These are phyloP conservation scores for Dermochelys coriacea DNA, from an alignment of 2,797 vertebrate genomes.

Conservation along the genomic window DNA sequence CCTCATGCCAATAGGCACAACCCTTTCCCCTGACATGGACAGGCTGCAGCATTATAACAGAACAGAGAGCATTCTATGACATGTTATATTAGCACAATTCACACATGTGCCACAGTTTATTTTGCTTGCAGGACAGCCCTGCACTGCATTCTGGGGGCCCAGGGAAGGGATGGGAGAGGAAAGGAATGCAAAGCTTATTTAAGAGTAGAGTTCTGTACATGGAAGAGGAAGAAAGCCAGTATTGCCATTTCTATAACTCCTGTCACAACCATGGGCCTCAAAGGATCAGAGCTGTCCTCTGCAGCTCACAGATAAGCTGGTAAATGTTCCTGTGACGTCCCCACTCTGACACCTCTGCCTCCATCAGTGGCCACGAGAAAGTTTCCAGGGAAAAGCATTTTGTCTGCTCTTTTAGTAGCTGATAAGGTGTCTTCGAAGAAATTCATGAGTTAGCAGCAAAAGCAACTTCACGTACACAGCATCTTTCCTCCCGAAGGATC, in stretches of 20 bases:
- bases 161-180: background rate
- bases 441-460: background rate
- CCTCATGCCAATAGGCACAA: background rate
- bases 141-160: background rate
- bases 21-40: background rate
- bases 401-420: background rate
- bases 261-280: background rate
- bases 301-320: constrained; percentile 15
- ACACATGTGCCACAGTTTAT: background rate
- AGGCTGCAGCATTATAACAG: background rate
- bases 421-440: background rate
- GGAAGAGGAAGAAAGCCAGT: background rate
- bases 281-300: background rate
- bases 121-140: background rate
- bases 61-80: background rate
- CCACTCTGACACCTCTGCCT: background rate
- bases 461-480: background rate
- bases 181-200: background rate
- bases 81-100: background rate
- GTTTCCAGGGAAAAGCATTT: background rate
- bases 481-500: background rate
- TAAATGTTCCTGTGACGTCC: background rate
- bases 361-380: background rate
- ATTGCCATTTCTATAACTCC: background rate
- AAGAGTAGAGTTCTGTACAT: background rate